Conservation (phyloP, 2,113 vertebrate genomes). For the Octodon degus region DNA sequence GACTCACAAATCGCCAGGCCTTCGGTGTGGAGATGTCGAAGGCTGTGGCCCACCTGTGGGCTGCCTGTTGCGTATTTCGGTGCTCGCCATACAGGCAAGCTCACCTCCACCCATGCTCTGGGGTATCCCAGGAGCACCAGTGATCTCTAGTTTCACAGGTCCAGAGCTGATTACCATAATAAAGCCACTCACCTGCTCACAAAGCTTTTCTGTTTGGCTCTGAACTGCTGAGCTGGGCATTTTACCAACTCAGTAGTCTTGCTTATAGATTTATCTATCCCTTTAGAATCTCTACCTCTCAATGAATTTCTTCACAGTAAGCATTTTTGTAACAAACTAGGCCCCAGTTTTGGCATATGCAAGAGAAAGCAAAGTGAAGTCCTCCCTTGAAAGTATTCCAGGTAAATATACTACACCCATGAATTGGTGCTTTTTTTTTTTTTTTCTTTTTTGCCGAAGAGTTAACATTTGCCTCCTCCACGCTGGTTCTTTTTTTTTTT, state of each 20-base stretch:
- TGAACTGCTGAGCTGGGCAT: conserved; percentile 35
- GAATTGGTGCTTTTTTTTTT: too few species aligned
- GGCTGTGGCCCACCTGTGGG: not conserved
- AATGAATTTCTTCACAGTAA: conserved; percentile 42
- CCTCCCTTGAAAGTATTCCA: not conserved
- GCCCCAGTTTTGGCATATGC: not conserved
- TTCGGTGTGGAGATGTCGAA: not conserved
- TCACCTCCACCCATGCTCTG: not conserved
- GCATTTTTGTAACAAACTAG: not conserved
- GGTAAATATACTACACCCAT: not conserved
- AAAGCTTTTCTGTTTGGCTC: conserved; percentile 54
- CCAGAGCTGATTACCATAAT: conserved; percentile 27
- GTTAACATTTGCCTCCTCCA: not conserved
- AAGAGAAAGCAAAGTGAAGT: not conserved
- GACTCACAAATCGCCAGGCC: not conserved
- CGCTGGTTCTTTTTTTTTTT: not conserved
- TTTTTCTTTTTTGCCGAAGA: not conserved
- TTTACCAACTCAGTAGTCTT: conserved; percentile 59
- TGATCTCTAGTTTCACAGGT: not conserved
- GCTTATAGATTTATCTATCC: conserved; percentile 55
- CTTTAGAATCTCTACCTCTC: not conserved
- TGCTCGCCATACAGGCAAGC: not conserved
- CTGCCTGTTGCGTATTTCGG: not conserved
- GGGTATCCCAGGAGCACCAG: not conserved
- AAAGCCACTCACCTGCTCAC: conserved; percentile 43